phyloP scores from a whole-genome alignment of 2,888 invertebrate species.

The Ectemnius cavifrons region DNA sequence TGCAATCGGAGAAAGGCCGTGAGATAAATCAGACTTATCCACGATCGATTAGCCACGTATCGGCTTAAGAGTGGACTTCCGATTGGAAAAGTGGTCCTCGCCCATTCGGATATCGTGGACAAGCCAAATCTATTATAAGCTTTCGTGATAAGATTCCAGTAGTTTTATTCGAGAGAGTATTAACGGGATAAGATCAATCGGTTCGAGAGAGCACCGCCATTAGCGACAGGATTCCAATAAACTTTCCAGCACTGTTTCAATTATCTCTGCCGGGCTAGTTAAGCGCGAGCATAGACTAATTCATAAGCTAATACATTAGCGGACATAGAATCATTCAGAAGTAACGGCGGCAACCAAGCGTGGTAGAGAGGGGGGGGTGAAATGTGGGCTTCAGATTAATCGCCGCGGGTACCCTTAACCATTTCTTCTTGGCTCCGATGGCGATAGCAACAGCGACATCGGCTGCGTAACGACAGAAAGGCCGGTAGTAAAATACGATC shows the following conservation, averaged over 20 bases:
- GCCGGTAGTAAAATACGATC: conserved; percentile 40
- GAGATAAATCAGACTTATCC: no score
- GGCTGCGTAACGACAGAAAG: conserved; percentile 39
- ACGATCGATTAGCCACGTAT: no score
- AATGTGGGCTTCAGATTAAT: conserved; percentile 6
- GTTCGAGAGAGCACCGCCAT: no score
- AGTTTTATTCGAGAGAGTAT: no score
- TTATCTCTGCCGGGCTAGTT: neutral
- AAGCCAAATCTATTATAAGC: no score
- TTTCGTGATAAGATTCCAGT: no score
- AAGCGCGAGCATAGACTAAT: neutral
- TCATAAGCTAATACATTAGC: neutral
- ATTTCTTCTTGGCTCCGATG: conserved; percentile 5
- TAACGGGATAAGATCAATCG: no score
- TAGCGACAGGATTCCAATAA: neutral
- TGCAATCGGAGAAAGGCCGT: conserved; percentile 22
- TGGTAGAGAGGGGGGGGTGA: neutral
- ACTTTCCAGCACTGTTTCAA: neutral
- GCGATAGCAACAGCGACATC: conserved; percentile 35
- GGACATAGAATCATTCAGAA: neutral
- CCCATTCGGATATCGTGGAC: no score
- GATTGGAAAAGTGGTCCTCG: no score
- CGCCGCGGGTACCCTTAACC: neutral
- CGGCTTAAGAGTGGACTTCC: no score
- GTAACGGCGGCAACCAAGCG: neutral